Percentiles rank a stretch among this genome's conserved stretches.
Conservation (phyloP, 2,113 vertebrate species). For the Oreochromis niloticus region DNA sequence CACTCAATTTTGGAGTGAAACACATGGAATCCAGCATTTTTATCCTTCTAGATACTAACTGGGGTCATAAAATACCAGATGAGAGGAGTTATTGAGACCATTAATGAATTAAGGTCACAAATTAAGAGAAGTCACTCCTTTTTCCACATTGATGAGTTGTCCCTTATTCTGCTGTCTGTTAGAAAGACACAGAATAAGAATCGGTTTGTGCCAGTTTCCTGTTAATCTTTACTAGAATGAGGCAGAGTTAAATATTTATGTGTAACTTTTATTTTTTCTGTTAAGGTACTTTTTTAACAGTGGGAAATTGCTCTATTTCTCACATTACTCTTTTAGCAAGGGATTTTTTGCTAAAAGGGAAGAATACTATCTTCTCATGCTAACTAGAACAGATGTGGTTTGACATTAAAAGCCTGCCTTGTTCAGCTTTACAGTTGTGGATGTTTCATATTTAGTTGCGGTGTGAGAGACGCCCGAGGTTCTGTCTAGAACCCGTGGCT, state of each 20-base stretch:
- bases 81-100: neutral
- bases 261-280: neutral
- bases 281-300: neutral
- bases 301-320: neutral
- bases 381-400: neutral
- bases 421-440: neutral
- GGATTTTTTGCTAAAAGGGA: neutral
- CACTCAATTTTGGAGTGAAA: neutral
- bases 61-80: neutral
- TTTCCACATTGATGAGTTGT: neutral
- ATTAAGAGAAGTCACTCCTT: neutral
- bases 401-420: neutral
- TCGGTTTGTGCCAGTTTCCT: neutral
- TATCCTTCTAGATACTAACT: neutral
- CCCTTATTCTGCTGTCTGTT: neutral
- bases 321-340: neutral
- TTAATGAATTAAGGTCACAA: neutral
- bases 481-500: neutral
- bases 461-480: neutral
- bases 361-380: neutral
- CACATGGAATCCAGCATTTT: neutral
- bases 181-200: neutral
- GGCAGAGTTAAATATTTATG: neutral
- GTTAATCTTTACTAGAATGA: neutral
- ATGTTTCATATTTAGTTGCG: neutral